Evolutionary conservation across 2,797 vertebrate genomes (phyloP), one percentile per base, ranked within the genome.

Genomic region (Pempheris klunzingeri): DNA sequence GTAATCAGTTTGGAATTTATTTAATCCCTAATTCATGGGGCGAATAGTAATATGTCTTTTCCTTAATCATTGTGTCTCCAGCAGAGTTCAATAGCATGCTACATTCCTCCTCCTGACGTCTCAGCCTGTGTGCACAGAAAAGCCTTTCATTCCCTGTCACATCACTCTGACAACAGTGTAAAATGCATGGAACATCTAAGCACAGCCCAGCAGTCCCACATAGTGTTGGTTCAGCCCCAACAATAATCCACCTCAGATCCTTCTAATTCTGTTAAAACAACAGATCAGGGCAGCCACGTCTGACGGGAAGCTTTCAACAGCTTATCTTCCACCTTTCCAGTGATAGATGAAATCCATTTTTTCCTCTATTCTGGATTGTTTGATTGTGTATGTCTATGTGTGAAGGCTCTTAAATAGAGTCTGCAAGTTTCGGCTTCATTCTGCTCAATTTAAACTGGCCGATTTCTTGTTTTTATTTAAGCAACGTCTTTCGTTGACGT

Each of bases 1-100:
- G 83, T 92, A 92, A 94, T 95, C 90, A 90, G 76, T 92, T 88
- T 89, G 92, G 93, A 94, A 95, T 94, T 88, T 77, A 77, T 91
- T 89, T 93, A 93, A 94, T 94, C 92, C 92, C 67, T 38, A 81
- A 83, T 87, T 93, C 91, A 92, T 61, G 79, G 75, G 86, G 92
- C n/a, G 90, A 92, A 87, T 76, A 70, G 86, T 87, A 91, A 92
- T 92, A 89, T 89, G 87, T 85, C 78, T 90, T 88, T 88, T 84
- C 77, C 87, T 87, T 92, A 91, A 93, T 92, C 91, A 92, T 81
- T 67, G 83, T 77, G 86, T 89, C 90, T 92, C 90, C 90, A 74
- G 86, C 89, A 71, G 90, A 92, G 90, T 90, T 86, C 86, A 90
- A 88, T 85, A 83, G 84, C 85, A 59, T 71, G 81, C 88, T 80